phyloP scores from a whole-genome alignment of 2,888 invertebrate genomes.

The Gisinianus flammeolus region DNA sequence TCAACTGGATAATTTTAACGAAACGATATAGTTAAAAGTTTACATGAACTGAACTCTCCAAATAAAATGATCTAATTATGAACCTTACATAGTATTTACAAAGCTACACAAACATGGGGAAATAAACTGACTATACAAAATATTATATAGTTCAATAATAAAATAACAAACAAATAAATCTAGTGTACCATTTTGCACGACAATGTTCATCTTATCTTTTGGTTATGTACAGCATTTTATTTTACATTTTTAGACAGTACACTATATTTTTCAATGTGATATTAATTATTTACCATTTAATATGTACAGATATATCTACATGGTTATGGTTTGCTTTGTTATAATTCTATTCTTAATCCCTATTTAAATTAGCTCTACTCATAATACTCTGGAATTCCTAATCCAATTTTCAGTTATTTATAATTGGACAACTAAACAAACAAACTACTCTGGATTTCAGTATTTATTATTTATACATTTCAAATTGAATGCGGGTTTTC shows the following conservation, averaged over 20 bases:
- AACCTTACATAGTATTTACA: not conserved
- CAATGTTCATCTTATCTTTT: slow-evolving; percentile 8
- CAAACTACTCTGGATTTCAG: too few relatives aligned
- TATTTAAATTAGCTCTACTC: too few relatives aligned
- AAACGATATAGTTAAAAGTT: not conserved
- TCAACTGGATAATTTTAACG: not conserved
- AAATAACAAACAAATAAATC: too few relatives aligned
- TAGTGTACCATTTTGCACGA: slow-evolving; percentile 4
- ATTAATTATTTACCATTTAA: not conserved
- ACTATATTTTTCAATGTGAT: not conserved
- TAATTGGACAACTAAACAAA: too few relatives aligned
- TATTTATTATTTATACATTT: too few relatives aligned
- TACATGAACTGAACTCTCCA: not conserved
- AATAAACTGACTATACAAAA: not conserved
- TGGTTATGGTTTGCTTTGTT: too few relatives aligned
- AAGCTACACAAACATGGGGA: too few relatives aligned
- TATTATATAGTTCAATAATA: not conserved
- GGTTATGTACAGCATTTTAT: slow-evolving; percentile 5
- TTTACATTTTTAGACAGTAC: not conserved
- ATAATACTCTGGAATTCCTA: too few relatives aligned
- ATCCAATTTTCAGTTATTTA: too few relatives aligned
- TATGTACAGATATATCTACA: too few relatives aligned
- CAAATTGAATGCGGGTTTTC: too few relatives aligned
- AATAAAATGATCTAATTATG: not conserved
- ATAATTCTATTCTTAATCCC: too few relatives aligned